Evolutionary conservation across 2,888 invertebrate genomes (phyloP).

Genomic region (Halictus quadricinctus): DNA sequence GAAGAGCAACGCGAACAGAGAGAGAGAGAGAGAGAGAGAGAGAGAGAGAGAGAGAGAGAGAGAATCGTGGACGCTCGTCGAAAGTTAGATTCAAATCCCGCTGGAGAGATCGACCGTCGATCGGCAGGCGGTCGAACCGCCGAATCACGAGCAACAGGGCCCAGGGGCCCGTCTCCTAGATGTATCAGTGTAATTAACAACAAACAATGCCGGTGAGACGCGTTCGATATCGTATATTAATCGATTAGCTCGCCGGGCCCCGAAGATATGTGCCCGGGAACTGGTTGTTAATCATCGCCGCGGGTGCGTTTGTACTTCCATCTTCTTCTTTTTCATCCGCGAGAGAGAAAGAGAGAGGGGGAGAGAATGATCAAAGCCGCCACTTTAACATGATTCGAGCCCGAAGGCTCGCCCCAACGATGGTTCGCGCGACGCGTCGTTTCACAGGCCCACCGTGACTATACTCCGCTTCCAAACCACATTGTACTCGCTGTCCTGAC

Average conservation of each 20-base stretch:
- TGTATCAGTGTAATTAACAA: constrained; percentile 79
- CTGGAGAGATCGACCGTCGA: constrained; percentile 30
- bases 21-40: background rate
- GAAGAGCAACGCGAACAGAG: background rate
- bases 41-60: background rate
- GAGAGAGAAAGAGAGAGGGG: background rate
- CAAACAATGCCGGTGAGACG: constrained; percentile 77
- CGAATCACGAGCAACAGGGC: constrained; percentile 63
- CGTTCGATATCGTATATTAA: constrained; percentile 76
- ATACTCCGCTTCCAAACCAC: constrained; percentile 2
- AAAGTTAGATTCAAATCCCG: constrained; percentile 68
- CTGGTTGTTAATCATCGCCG: constrained; percentile 77
- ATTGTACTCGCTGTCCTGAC: constrained; percentile 19
- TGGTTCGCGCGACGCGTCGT: constrained; percentile 63
- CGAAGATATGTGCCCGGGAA: constrained; percentile 66
- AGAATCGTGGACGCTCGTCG: constrained; percentile 48
- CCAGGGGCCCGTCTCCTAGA: constrained; percentile 68
- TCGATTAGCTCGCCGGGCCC: constrained; percentile 72
- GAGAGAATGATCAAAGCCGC: constrained; percentile 10
- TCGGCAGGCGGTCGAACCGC: constrained; percentile 72
- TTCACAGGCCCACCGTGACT: constrained; percentile 44
- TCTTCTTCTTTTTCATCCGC: constrained; percentile 56
- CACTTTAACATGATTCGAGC: constrained; percentile 42
- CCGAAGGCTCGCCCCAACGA: constrained; percentile 58
- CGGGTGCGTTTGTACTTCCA: constrained; percentile 72